These are phyloP conservation scores for Habroteleia sp. DNA, from an alignment of 2,888 invertebrate species.

Conservation along the genomic window DNA sequence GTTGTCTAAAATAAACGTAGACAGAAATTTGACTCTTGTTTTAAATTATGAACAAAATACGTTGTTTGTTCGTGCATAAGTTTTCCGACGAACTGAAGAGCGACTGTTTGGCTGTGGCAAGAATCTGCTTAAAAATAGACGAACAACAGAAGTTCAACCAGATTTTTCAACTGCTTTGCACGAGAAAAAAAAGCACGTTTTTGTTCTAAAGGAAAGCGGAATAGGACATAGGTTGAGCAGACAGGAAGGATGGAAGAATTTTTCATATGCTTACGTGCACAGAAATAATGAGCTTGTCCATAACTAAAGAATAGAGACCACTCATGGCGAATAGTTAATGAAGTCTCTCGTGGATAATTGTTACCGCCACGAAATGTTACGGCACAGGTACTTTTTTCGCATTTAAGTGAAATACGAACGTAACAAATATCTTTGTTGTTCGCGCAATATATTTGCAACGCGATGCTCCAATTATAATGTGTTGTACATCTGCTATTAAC, in stretches of 20 bases:
- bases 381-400: constrained; percentile 31
- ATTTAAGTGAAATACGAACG: constrained; percentile 26
- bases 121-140: constrained; percentile 27
- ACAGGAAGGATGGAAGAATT: constrained; percentile 71
- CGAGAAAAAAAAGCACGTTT: constrained; percentile 23
- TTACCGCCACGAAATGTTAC: constrained; percentile 73
- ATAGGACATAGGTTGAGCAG: constrained; percentile 50
- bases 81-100: constrained; percentile 17
- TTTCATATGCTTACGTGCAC: constrained; percentile 80
- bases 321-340: constrained; percentile 78
- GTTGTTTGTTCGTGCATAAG: constrained; percentile 6
- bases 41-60: constrained; percentile 8
- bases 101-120: constrained; percentile 7
- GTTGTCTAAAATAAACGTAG: background rate
- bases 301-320: constrained; percentile 79
- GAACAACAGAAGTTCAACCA: constrained; percentile 18
- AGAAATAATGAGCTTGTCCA: constrained; percentile 81
- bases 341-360: constrained; percentile 80
- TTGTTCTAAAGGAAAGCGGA: constrained; percentile 31
- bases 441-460: constrained; percentile 4
- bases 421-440: constrained; percentile 8
- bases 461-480: too few species aligned
- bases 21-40: constrained; percentile 14
- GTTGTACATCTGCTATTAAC: too few species aligned
- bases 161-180: constrained; percentile 30